Evolutionary conservation across 30 jellyfish, hydroid and myxozoan species (phyloP).

Genomic region (Haliclystus octoradiatus): DNA sequence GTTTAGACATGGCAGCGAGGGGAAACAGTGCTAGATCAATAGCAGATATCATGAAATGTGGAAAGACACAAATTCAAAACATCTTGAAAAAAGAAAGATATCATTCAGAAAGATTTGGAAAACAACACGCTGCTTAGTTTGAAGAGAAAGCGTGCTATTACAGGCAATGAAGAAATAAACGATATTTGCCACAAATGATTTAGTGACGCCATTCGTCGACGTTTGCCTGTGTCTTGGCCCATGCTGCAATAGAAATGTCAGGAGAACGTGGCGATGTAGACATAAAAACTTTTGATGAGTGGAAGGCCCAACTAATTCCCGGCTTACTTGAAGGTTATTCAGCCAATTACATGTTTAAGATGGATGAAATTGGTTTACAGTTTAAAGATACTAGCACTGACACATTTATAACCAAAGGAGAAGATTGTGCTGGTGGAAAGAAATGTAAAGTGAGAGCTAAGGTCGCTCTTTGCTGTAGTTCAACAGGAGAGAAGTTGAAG

Average conservation of each 20-base stretch:
- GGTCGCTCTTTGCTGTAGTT: background rate
- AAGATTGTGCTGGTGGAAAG: conserved; percentile 1
- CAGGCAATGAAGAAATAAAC: background rate
- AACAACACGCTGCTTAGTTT: background rate
- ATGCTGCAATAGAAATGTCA: background rate
- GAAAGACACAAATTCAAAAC: background rate
- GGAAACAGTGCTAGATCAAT: background rate
- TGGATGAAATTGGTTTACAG: background rate
- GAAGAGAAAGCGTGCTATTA: background rate
- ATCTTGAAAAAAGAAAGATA: background rate
- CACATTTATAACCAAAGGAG: background rate
- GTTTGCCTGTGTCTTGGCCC: background rate
- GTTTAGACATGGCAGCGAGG: background rate
- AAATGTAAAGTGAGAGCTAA: background rate
- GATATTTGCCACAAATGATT: background rate
- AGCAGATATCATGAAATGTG: background rate
- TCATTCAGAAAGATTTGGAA: background rate
- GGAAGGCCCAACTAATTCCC: background rate
- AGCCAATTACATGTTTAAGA: background rate
- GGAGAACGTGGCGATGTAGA: background rate
- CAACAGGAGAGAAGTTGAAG: background rate
- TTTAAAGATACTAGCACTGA: background rate
- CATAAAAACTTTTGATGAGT: background rate
- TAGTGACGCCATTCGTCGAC: background rate
- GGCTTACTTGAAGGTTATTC: background rate